phyloP scores from a whole-genome alignment of 2,113 vertebrate species.

The Pseudorhombus dupliciocellatus region DNA sequence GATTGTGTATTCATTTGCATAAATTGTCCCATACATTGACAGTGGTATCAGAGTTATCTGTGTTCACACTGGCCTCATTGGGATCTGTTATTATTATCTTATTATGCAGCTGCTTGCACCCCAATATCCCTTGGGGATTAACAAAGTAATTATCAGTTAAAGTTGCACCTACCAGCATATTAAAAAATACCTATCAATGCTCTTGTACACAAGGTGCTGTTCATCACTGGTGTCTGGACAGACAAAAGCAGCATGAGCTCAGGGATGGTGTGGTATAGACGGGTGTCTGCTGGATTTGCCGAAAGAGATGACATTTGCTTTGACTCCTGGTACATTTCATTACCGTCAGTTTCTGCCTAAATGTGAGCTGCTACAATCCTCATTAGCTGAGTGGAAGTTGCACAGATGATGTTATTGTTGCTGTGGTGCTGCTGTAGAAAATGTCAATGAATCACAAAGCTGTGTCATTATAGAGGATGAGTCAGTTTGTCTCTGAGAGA shows the following conservation, averaged over 20 bases:
- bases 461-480: slow-evolving; percentile 53
- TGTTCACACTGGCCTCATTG: slow-evolving; percentile 9
- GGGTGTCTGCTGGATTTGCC: neutral
- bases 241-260: neutral
- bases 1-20: neutral
- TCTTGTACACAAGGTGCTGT: neutral
- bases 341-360: slow-evolving; percentile 3
- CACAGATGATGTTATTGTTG: slow-evolving; percentile 17
- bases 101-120: slow-evolving; percentile 23
- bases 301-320: neutral
- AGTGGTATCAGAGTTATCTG: neutral
- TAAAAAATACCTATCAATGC: neutral
- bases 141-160: slow-evolving; percentile 47
- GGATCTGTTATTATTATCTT: slow-evolving; percentile 17
- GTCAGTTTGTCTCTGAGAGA: slow-evolving; percentile 44
- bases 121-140: slow-evolving; percentile 13
- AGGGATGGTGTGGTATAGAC: neutral
- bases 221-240: neutral
- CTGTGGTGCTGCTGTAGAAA: slow-evolving; percentile 37
- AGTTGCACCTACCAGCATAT: slow-evolving; percentile 19
- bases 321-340: neutral
- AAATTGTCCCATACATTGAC: neutral
- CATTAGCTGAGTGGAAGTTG: slow-evolving; percentile 22
- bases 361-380: slow-evolving; percentile 2
- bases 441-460: slow-evolving; percentile 59